Conservation (phyloP, 2,797 vertebrate species). For the Sebastes nivosus region DNA sequence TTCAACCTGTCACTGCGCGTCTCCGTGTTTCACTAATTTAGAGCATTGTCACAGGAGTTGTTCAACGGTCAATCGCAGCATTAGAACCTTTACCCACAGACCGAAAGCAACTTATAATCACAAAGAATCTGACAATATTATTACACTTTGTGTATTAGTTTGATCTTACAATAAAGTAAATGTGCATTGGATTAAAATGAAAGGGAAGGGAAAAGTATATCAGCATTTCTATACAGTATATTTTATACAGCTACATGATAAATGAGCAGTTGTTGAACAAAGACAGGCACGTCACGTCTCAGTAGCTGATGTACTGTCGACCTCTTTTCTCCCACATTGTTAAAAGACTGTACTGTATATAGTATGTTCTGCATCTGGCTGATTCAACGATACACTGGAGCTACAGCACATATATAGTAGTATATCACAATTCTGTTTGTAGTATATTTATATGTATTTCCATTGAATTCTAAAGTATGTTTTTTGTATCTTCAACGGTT, state of each 20-base stretch:
- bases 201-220: background rate
- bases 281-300: background rate
- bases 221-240: background rate
- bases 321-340: background rate
- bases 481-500: background rate
- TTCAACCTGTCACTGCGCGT: constrained; percentile 19
- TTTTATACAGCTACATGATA: background rate
- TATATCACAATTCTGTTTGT: too few species aligned
- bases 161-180: background rate
- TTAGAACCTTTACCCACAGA: background rate
- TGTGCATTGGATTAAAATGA: background rate
- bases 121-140: background rate
- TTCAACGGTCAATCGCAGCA: background rate
- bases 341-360: background rate
- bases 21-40: constrained; percentile 16
- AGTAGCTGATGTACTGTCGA: background rate
- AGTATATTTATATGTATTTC: background rate
- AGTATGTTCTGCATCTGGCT: background rate
- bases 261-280: background rate
- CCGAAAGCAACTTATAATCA: background rate
- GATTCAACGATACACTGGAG: background rate
- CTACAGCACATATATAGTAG: too few species aligned
- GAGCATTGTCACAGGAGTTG: background rate
- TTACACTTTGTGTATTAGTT: background rate
- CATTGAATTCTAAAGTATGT: background rate